Evolutionary conservation across 2,113 vertebrate species (phyloP), one percentile per base, ranked within the genome.

Genomic region (Sinosuthora webbiana): DNA sequence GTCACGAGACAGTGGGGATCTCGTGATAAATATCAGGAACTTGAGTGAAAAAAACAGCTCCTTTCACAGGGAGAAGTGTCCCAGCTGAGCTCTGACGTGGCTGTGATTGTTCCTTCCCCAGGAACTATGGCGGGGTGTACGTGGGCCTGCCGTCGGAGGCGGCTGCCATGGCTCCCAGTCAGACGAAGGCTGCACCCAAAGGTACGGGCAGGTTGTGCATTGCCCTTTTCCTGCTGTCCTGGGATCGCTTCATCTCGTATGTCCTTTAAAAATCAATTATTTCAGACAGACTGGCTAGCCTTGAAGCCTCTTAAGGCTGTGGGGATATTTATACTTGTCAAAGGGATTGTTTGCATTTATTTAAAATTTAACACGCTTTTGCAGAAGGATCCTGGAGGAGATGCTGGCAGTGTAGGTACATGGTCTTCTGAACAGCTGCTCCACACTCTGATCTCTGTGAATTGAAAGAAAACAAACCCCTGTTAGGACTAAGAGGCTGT

Each of bases 101-200:
- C 71, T 83, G 15, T 19, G 1, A 6, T 11, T 42, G 30, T 77
- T 88, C 91, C 55, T 78, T 83, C 47, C 37, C 75, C 95, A 99
- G 99, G 98, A 99, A 99, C 96, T 99, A 99, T 20, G 99, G 99
- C 0, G 99, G 99, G 1, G 99, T 99, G 2, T 99, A 99, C 14
- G 99, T 99, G 53, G 99, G 99, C 37, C 96, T 99, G 45, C 99
- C 99, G 0, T 93, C 98, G 4, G 99, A 99, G 7, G 94, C 98
- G 18, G 97, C 97, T 73, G 91, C 92, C 44, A 98, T 99, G 87
- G 98, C 98, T 75, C 95, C 98, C 64, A 98, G 93, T 87, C 99
- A 99, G 96, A 98, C 99, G 3, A 99, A 98, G 97, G 96, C 98
- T 60, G 97, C 98, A 67, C 93, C 57, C 3, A 99, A 99, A 99